Evolutionary conservation across 2,888 invertebrate genomes (phyloP).

Genomic region (Blera fallax): DNA sequence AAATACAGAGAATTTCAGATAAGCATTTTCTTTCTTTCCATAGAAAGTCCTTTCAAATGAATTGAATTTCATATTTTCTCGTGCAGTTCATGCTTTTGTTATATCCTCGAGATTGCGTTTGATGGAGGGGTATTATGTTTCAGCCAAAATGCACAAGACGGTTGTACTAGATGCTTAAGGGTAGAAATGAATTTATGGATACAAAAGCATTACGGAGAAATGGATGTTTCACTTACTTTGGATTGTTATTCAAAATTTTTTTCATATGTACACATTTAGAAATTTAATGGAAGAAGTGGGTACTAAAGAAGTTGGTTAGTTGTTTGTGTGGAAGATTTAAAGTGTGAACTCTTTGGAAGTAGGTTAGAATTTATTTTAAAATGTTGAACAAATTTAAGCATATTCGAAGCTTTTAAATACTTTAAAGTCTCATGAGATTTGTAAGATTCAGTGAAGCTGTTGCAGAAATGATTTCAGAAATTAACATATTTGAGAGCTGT

Average conservation of each 20-base stretch:
- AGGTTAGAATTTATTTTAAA: constrained; percentile 9
- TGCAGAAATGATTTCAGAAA: too few relatives aligned
- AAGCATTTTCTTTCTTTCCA: constrained; percentile 59
- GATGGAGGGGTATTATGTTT: constrained; percentile 61
- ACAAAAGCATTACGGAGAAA: constrained; percentile 38
- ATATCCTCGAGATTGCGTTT: constrained; percentile 50
- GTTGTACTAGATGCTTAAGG: constrained; percentile 24
- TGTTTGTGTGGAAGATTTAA: constrained; percentile 15
- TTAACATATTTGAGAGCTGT: too few relatives aligned
- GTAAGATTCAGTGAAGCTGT: too few relatives aligned
- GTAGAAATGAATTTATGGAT: constrained; percentile 18
- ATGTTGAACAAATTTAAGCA: constrained; percentile 25
- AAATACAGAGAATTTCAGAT: constrained; percentile 66
- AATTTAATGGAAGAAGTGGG: constrained; percentile 16
- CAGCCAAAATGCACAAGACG: constrained; percentile 61
- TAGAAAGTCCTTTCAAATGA: constrained; percentile 67
- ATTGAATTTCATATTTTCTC: constrained; percentile 69
- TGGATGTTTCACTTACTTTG: constrained; percentile 61
- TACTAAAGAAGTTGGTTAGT: background rate
- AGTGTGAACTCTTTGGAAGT: constrained; percentile 27
- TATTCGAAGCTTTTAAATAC: constrained; percentile 70
- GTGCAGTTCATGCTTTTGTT: constrained; percentile 53
- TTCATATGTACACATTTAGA: background rate
- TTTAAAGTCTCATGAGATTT: too few relatives aligned
- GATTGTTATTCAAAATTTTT: constrained; percentile 51